Evolutionary conservation across 2,797 vertebrate genomes (phyloP).

Genomic region (Cossypha niveicapilla): DNA sequence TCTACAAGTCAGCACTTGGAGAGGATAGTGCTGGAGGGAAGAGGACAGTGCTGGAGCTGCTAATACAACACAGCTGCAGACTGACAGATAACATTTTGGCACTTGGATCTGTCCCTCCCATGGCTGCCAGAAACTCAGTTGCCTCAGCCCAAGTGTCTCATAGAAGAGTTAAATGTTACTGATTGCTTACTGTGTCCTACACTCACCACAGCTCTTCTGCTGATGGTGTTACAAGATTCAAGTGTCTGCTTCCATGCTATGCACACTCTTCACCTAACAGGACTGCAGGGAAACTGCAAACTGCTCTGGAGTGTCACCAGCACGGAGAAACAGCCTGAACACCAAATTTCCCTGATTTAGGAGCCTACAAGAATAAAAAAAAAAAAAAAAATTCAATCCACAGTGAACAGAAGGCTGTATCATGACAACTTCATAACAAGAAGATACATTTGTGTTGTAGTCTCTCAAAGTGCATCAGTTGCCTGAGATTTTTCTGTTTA

Average conservation of each 20-base stretch:
- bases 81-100: background rate
- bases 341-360: background rate
- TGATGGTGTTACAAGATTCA: accelerated
- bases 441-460: background rate
- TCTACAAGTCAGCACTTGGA: background rate
- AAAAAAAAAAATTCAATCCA: background rate
- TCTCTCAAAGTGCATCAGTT: background rate
- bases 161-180: background rate
- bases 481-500: background rate
- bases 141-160: background rate
- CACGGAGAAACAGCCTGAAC: background rate
- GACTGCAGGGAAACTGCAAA: background rate
- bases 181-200: background rate
- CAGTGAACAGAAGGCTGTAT: background rate
- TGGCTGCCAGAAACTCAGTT: background rate
- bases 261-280: background rate
- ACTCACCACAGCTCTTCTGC: background rate
- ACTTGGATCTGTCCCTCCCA: background rate
- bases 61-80: background rate
- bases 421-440: background rate
- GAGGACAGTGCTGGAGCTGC: background rate
- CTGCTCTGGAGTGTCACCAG: background rate
- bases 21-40: background rate
- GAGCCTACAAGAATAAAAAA: background rate
- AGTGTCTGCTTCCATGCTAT: background rate